Evolutionary conservation across 1,140 invertebrate genomes (phyloP), one percentile per base, ranked within the genome.

Genomic region (Drosophila sturtevanti): DNA sequence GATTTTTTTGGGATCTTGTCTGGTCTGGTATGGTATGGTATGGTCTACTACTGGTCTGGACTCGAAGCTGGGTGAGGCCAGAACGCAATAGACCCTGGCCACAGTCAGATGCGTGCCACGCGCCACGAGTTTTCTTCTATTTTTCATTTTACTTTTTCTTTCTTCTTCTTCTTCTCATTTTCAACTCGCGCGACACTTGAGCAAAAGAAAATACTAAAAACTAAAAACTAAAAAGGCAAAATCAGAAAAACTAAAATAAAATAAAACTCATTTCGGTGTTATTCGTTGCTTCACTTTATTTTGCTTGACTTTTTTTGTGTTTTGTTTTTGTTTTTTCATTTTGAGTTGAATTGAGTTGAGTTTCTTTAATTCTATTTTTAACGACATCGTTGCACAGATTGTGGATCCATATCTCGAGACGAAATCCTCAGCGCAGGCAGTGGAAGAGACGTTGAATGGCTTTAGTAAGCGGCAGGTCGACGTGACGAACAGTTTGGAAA

Each of bases 381-480:
- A 69, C 64, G 63, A 44, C 44, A 66, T 61, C 41, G 68, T 60
- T 63, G 81, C 77, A 63, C 72, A 97, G 96, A 94, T 95, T 79
- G 93, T 94, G 68, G 96, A 97, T 92, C 94, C 95, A 41, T 94
- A 96, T 93, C 93, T 97, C 68, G 95, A 97, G 91, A 93, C 95
- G 60, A 94, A 94, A 64, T 93, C 94, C 82, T 95, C 96, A 66
- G 93, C 94, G 77, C 90, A 94, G 48, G 95, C 94, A 80, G 94
- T 97, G 44, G 94, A 96, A 90, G 94, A 94, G 14, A 93, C 96
- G 48, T 91, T 97, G 71, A 94, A 96, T 79, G 94, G 95, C 62
- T 95, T 96, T 77, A 94, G 94, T 63, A 94, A 94, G 89, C 92
- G 95, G 18, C 95, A 96, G 91, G 92, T 95, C 69, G 92, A 93